Evolutionary conservation across 2,888 invertebrate species (phyloP).

Genomic region (Mactromeris polynyma): DNA sequence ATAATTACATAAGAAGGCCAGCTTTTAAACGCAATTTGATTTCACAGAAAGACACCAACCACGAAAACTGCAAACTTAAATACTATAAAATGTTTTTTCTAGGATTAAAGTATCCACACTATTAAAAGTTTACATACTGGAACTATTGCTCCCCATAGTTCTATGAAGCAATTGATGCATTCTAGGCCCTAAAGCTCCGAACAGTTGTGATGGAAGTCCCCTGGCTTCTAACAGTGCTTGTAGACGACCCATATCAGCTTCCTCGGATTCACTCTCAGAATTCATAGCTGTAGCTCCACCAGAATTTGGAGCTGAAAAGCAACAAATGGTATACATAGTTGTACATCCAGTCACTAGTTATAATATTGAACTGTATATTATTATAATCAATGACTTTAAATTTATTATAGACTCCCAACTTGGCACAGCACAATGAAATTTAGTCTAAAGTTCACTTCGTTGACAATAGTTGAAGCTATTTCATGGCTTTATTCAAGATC

Average conservation of each 20-base stretch:
- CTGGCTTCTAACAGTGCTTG: slow-evolving; percentile 97
- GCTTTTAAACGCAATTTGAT: no score
- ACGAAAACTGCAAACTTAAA: no score
- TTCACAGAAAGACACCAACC: no score
- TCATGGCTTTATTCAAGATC: no score
- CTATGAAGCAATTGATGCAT: slow-evolving; percentile 98
- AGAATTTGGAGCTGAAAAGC: slow-evolving; percentile 73
- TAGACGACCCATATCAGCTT: slow-evolving; percentile 97
- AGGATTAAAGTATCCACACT: background rate
- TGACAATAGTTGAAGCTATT: no score
- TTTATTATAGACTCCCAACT: no score
- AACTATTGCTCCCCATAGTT: slow-evolving; percentile 96
- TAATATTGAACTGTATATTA: no score
- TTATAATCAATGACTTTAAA: no score
- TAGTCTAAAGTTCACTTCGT: background rate
- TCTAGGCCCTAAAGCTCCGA: slow-evolving; percentile 97
- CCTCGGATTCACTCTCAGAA: slow-evolving; percentile 89
- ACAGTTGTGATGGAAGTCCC: slow-evolving; percentile 98
- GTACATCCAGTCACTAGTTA: no score
- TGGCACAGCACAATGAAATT: background rate
- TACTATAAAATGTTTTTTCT: no score
- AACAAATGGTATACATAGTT: no score
- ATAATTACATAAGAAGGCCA: no score
- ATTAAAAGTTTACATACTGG: slow-evolving; percentile 86
- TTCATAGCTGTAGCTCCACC: slow-evolving; percentile 82